Percentiles rank a stretch among this genome's conserved stretches.
These are phyloP conservation scores for Rhyacophila evoluta DNA, from an alignment of 2,888 invertebrate genomes.

Conservation along the genomic window DNA sequence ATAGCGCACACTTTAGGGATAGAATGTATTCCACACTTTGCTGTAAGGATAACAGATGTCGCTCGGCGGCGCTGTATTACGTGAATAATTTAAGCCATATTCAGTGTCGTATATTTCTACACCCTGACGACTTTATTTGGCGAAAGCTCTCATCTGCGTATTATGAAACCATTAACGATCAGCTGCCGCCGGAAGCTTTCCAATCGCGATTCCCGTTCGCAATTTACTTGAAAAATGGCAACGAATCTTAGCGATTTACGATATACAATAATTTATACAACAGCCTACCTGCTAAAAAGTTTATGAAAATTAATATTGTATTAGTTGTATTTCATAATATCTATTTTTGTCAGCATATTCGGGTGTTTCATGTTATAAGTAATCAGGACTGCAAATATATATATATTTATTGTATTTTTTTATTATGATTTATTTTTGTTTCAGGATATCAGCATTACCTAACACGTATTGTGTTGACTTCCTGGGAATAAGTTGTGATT, in stretches of 20 bases:
- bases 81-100: background rate
- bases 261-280: too few species aligned
- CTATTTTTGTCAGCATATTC: too few species aligned
- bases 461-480: too few species aligned
- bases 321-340: too few species aligned
- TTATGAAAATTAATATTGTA: too few species aligned
- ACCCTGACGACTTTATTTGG: background rate
- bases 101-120: background rate
- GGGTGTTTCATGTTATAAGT: too few species aligned
- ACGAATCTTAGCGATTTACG: background rate
- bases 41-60: slow-evolving; percentile 32
- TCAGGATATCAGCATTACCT: too few species aligned
- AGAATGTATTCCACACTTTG: background rate
- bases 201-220: background rate
- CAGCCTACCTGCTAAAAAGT: too few species aligned
- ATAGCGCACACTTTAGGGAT: background rate
- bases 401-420: too few species aligned
- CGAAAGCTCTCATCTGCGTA: background rate
- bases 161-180: slow-evolving; percentile 9
- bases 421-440: too few species aligned
- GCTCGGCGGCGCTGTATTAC: background rate
- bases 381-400: too few species aligned
- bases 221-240: background rate
- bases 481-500: too few species aligned
- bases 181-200: background rate